phyloP scores from a whole-genome alignment of 2,797 vertebrate species.

The Pseudochirops corinnae region DNA sequence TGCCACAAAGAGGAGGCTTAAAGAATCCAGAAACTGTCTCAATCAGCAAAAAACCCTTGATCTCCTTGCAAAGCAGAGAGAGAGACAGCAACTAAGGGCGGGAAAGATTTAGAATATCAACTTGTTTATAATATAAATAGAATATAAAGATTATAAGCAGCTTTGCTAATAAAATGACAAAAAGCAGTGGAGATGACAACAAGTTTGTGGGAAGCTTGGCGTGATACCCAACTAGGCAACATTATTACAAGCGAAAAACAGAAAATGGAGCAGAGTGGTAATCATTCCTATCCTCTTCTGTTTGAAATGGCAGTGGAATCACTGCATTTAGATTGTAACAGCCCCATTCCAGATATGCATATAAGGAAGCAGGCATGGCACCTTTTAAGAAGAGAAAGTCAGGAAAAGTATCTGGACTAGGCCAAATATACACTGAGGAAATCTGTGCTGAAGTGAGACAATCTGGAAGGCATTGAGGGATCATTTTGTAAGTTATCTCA shows the following conservation, averaged over 20 bases:
- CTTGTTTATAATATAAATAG: not conserved
- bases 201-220: not conserved
- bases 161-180: not conserved
- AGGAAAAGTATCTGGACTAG: not conserved
- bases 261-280: not conserved
- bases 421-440: not conserved
- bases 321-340: not conserved
- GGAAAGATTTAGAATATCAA: not conserved
- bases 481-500: not conserved
- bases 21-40: not conserved
- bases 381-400: not conserved
- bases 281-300: not conserved
- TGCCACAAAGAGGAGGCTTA: not conserved
- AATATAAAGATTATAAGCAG: not conserved
- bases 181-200: not conserved
- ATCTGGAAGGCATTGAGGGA: not conserved
- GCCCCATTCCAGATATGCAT: not conserved
- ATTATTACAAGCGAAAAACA: not conserved
- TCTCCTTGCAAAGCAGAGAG: not conserved
- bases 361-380: not conserved
- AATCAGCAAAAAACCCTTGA: not conserved
- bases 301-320: not conserved
- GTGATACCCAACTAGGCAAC: not conserved
- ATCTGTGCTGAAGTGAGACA: not conserved
- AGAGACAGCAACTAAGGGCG: not conserved